Evolutionary conservation across 2,113 vertebrate species (phyloP), one percentile per base, ranked within the genome.

Genomic region (Lophura nycthemera): DNA sequence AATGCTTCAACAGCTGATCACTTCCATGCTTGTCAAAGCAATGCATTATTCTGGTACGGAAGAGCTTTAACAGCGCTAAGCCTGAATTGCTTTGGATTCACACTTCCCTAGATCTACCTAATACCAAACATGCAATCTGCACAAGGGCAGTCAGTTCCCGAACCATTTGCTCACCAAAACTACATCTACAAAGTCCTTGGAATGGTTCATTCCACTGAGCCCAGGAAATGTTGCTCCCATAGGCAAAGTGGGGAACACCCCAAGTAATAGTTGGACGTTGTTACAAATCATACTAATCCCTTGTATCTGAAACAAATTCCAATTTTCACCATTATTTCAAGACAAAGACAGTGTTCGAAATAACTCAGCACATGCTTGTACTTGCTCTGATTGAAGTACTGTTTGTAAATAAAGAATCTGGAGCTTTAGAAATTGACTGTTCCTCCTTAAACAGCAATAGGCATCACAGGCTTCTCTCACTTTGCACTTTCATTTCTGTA

Each of bases 401-500:
- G 84, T 96, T 95, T 97, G 98, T 71, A 99, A 85, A 73, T 97
- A 69, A 42, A 98, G 88, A 7, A 98, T 90, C 60, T 99, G 98
- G 82, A 97, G 96, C 22, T 98, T 97, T 40, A 99, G 90, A 8
- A 91, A 95, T 48, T 98, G 98, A 60, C 98, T 98, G 61, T 99
- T 98, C 86, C 86, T 96, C 88, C 98, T 98, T 94, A 99, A 96
- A 83, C 97, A 96, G 54, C 98, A 85, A 38, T 98, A 97, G 87
- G 97, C 86, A 11, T 97, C 97, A 22, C 93, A 96, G 24, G 98
- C 97, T 93, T 98, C 97, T 76, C 96, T 98, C 80, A 97, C 92
- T 93, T 98, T 98, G 72, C 95, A 94, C 85, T 98, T 98, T 88
- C 99, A 98, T 54, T 95, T 96, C 96, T 98, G 97, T 85, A 99